Conservation (phyloP, 2,113 vertebrate genomes). For the Daphoenositta chrysoptera region DNA sequence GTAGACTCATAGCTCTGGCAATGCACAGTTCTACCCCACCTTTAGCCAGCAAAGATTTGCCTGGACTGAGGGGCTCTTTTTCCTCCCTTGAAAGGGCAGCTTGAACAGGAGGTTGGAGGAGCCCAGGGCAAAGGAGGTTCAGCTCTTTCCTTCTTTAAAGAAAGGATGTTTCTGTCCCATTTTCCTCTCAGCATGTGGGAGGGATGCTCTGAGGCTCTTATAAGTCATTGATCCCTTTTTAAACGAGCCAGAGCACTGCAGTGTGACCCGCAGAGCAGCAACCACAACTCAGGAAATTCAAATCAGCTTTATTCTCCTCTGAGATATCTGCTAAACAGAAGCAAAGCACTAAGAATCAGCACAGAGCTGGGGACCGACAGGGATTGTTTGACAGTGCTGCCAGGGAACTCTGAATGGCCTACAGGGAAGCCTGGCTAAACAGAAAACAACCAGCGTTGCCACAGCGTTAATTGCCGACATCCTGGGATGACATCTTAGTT, state of each 20-base stretch:
- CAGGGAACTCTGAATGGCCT: conserved; percentile 59
- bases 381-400: conserved; percentile 44
- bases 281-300: conserved; percentile 68
- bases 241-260: conserved; percentile 53
- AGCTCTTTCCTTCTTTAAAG: conserved; percentile 53
- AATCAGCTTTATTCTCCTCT: conserved; percentile 64
- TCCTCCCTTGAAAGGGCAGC: conserved; percentile 16
- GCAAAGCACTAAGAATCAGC: conserved; percentile 18
- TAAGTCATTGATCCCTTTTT: conserved; percentile 64
- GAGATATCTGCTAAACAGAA: conserved; percentile 59
- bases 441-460: conserved; percentile 16
- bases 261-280: conserved; percentile 53
- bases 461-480: conserved; percentile 51
- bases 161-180: conserved; percentile 63
- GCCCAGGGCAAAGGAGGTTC: conserved; percentile 54
- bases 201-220: conserved; percentile 56
- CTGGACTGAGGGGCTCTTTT: neutral
- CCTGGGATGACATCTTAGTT: conserved; percentile 60
- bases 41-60: neutral
- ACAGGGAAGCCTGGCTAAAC: conserved; percentile 50
- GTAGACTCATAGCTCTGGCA: neutral
- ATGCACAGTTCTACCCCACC: neutral
- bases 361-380: neutral
- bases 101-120: conserved; percentile 28
- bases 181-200: conserved; percentile 65